Evolutionary conservation across 2,888 invertebrate genomes (phyloP).

Genomic region (Resseliella maxima): DNA sequence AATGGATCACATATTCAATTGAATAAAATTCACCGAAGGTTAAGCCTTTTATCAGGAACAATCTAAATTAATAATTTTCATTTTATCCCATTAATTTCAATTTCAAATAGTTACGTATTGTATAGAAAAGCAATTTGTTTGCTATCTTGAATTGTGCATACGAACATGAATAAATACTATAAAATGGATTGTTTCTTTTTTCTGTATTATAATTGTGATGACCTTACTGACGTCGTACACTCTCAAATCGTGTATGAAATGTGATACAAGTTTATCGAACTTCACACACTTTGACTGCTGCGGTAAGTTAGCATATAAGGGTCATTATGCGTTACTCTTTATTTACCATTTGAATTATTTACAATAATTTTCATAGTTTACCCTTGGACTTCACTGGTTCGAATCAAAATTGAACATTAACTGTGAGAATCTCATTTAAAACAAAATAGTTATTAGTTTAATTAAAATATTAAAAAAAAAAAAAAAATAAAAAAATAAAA

Average conservation of each 20-base stretch:
- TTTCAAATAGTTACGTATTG: not conserved
- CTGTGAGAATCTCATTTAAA: no score
- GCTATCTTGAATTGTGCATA: not conserved
- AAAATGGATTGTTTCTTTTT: not conserved
- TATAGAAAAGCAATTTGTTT: no score
- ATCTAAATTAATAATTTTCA: conserved; percentile 42
- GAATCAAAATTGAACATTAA: not conserved
- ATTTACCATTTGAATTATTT: not conserved
- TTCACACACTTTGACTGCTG: not conserved
- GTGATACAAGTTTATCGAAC: conserved; percentile 9
- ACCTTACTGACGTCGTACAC: conserved; percentile 11
- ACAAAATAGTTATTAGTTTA: no score
- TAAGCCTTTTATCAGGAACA: conserved; percentile 25
- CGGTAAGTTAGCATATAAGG: not conserved
- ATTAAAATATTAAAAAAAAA: not conserved
- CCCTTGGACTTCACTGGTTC: not conserved
- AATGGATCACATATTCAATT: conserved; percentile 1
- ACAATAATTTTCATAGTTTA: not conserved
- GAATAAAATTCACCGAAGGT: conserved; percentile 38
- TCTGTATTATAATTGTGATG: not conserved
- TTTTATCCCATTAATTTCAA: conserved; percentile 36
- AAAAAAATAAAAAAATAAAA: not conserved
- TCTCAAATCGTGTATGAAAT: not conserved
- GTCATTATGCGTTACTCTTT: not conserved
- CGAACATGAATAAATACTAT: not conserved